phyloP scores from a whole-genome alignment of 1,140 invertebrate species.

The Drosophila aff. region DNA sequence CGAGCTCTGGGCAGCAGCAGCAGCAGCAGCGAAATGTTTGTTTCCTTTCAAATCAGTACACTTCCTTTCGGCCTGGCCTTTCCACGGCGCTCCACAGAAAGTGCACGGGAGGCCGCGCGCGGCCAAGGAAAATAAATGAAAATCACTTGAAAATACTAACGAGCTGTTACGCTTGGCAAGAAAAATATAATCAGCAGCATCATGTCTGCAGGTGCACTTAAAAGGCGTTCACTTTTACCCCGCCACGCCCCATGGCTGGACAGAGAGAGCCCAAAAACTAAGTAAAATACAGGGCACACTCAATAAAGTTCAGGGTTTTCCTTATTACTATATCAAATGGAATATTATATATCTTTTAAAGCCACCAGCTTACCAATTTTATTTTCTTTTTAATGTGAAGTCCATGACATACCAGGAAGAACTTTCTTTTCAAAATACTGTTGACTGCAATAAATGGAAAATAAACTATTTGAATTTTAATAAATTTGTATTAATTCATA shows the following conservation, averaged over 20 bases:
- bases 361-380: neutral
- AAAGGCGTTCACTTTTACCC: conserved; percentile 80
- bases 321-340: neutral
- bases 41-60: conserved; percentile 83
- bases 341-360: neutral
- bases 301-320: conserved; percentile 3
- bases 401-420: neutral
- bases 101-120: conserved; percentile 14
- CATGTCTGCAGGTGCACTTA: conserved; percentile 83
- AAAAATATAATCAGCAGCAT: conserved; percentile 84
- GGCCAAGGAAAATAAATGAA: conserved; percentile 72
- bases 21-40: conserved; percentile 64
- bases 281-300: conserved; percentile 13
- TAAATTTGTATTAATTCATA: neutral
- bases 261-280: conserved; percentile 10
- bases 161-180: conserved; percentile 82
- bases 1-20: conserved; percentile 14
- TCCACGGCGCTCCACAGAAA: conserved; percentile 46
- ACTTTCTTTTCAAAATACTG: too few species aligned
- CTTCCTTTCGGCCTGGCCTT: conserved; percentile 68
- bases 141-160: conserved; percentile 84
- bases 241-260: conserved; percentile 24
- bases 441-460: neutral
- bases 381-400: neutral
- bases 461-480: neutral